Conservation (phyloP, 2,113 vertebrate genomes). For the Alethe castanea region DNA sequence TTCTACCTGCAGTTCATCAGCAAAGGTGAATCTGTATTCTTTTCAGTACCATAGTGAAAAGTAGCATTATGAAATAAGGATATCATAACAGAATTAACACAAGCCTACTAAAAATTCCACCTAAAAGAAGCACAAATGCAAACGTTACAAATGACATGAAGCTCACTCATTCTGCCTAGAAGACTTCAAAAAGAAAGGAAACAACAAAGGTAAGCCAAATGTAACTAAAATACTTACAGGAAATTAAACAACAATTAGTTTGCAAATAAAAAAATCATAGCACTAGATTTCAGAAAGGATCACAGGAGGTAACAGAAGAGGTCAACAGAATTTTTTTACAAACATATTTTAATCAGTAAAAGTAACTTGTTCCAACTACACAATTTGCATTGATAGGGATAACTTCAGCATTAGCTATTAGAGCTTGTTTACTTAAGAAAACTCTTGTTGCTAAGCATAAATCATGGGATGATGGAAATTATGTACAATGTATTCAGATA, state of each 20-base stretch:
- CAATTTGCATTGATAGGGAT: neutral
- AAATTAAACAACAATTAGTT: neutral
- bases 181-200: neutral
- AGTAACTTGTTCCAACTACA: neutral
- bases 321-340: neutral
- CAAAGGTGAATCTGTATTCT: neutral
- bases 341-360: neutral
- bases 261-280: neutral
- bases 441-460: neutral
- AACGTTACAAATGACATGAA: neutral
- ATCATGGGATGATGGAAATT: neutral
- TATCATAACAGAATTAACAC: neutral
- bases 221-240: neutral
- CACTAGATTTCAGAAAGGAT: neutral
- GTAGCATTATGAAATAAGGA: neutral
- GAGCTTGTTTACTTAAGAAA: neutral
- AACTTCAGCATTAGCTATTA: neutral
- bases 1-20: neutral
- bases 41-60: constrained; percentile 6
- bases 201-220: neutral
- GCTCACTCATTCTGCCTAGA: neutral
- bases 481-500: neutral
- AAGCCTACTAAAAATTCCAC: neutral
- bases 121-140: neutral
- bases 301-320: neutral